Base-by-base conservation (phyloP, 2,797 vertebrate genomes). In the Gymnoscopelus braueri region DNA sequence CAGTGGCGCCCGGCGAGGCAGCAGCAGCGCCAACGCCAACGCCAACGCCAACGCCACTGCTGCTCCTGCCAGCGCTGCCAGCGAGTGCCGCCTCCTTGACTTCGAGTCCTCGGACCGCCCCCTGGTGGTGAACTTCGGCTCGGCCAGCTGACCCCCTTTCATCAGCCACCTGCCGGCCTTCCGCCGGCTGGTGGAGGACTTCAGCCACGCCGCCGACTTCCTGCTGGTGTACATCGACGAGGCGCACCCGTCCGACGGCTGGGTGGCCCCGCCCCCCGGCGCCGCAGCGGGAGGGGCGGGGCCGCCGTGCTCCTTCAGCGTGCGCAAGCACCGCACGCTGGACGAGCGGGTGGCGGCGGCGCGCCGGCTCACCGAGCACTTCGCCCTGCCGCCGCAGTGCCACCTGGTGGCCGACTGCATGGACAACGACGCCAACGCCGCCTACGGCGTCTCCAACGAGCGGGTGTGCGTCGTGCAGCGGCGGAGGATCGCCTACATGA, bases 211-310 rank as follows among this genome's bases (percentile, higher is more conserved):
- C 78, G 98, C 97, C 15, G 97, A 99, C 89, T 99, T 99, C 87
- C 88, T 99, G 84, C 89, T 99, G 77, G 98, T 99, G 84, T 99
- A 99, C 93, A 98, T 99, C 0, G 98, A 98, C 49, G 98, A 99
- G 90, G 97, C 97, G 78, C 98, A 99, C 76, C 98, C 98, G 0
- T 96, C 97, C 2, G 98, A 99, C 0, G 97, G 97, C 87, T 99
- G 98, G 98, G 96, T 94, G 53, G 95, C 19, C 19, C 19, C 94
- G 0, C 96, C 97, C 62, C 92, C 94, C 32, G 93, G 93, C 86
- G 94, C 95, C 63, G 39, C 35, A 39, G 7, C 35, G 35, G 35
- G 5, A 19, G 19, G 19, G 19, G 19, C 1, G 19, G 19, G 32
- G 5, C 32, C 3, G 32, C 78, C 93, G n/a, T 89, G 90, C 70